Evolutionary conservation across 2,888 invertebrate genomes (phyloP), one percentile per base, ranked within the genome.

Genomic region (Cylloceria caligata): DNA sequence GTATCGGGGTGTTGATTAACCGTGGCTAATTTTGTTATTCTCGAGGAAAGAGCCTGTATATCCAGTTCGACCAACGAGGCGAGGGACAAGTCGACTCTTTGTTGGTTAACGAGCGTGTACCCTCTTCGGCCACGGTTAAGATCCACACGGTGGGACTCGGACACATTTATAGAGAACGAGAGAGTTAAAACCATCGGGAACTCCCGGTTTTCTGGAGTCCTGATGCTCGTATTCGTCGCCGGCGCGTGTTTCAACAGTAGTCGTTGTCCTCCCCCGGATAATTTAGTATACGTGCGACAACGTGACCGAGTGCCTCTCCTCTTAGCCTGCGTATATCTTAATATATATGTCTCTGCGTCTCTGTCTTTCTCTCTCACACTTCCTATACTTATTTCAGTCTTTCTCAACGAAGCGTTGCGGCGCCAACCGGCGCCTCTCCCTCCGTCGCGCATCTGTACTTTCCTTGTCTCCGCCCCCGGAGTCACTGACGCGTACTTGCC

Each of bases 21-120:
- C 80, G 80, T 69, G 47, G 65, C 80, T 71, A 80, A 80, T 80
- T 80, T 75, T 80, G 80, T 80, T 80, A 80, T 75, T 80, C 55
- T 45, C 80, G 57, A 47, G 71, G 68, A 47, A 19, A 60, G 19
- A 6, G 5, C 24, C 7, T 57, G 39, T n/a, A 78, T 16, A 16
- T 45, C 5, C 27, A 24, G 69, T 36, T 36, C 30, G 75, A 57
- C 24, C 30, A 47, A 80, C 76, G 60, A 55, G 76, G 60, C 34
- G 67, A 67, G 49, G 62, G 45, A 60, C 36, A 73, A 42, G 57
- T 57, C 55, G 11, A 45, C 67, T 79, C 67, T 67, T 79, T 52
- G 71, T 67, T 68, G 67, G 76, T 81, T 80, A 81, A 81, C 81
- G 81, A 81, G 81, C 81, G 76, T 52, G 34, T 45, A 30, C 11